Evolutionary conservation across 2,888 invertebrate species (phyloP), one percentile per base, ranked within the genome.

Genomic region (Perithous albicinctus): DNA sequence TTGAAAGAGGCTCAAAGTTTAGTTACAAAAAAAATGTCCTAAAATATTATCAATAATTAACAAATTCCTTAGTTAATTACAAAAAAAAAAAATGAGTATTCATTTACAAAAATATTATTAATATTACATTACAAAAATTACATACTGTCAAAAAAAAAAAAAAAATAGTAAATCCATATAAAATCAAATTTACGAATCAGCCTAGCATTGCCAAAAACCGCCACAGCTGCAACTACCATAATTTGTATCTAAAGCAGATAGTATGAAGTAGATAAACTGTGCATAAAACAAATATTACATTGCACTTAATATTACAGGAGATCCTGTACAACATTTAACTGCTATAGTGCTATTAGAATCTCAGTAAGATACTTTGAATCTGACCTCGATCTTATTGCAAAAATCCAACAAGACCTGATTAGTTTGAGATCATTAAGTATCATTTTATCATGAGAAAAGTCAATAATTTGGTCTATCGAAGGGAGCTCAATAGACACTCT

Each of bases 321-420:
- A 29, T 54, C 32, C n/a, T 26, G 41, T 0, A 41, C 41, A 18
- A n/a, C n/a, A n/a, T n/a, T n/a, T n/a, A n/a, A n/a, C n/a, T 41
- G 29, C 66, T 54, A 38, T 23, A 32, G 59, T 35, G 59, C n/a
- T 23, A 18, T 41, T 35, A 61, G 32, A 67, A 32, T 48, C 67
- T 67, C 66, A 29, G 48, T 23, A 76, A 15, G 56, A 67, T 48
- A 59, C 46, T 76, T 35, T 59, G 66, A 76, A 67, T 35, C 76
- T 23, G 48, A 76, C 67, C 66, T 67, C 59, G 67, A 67, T 67
- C 67, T 59, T 41, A 10, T 74, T 67, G 10, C 1, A 43, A 59
- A 15, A 48, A 59, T 67, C 59, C 15, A 35, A n/a, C 10, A 64
- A 46, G 32, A 12, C 56, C 23, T 18, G 59, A 12, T 7, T 29